Evolutionary conservation across 2,797 vertebrate genomes (phyloP), one percentile per base, ranked within the genome.

Genomic region (Tolypeutes matacus): DNA sequence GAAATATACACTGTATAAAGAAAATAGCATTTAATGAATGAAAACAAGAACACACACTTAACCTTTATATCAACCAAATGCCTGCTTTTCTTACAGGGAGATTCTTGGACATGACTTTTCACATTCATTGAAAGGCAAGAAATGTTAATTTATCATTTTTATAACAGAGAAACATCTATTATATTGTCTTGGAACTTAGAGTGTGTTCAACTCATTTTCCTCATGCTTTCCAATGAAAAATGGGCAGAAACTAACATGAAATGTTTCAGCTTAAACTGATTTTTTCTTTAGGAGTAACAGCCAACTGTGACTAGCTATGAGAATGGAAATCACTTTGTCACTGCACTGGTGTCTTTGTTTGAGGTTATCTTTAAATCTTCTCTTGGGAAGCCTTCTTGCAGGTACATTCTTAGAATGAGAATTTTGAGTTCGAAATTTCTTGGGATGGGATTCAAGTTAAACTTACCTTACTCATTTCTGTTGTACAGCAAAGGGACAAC

Each of bases 141-240:
- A 87, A 76, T 49, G 20, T 23, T 73, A 93, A 88, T n/a, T 77
- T 89, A 67, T 89, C 34, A 65, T 86, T 93, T 89, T 89, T 67
- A 39, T 42, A 67, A 31, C 60, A 27, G 36, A 90, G 31, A 94
- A 76, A 89, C 90, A 2, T 80, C 25, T 91, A 15, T 53, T 95
- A 87, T 3, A 53, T 92, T 97, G 91, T 92, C 51, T 76, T 87
- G 53, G 64, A 95, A 76, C 46, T 92, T 95, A 53, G 51, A 75
- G 15, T 23, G 70, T 70, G 23, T 90, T 90, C 65, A 92, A 39
- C 73, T 89, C 58, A 80, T 86, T 89, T 91, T 82, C 29, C 20
- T 83, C n/a, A 86, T 0, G n/a, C 29, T 92, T 77, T 92, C 21
- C 17, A 87, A 51, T 58, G 60, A 70, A 73, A 81, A 90, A 46